phyloP scores from a whole-genome alignment of 2,888 invertebrate species.

The Dynastes tityus region DNA sequence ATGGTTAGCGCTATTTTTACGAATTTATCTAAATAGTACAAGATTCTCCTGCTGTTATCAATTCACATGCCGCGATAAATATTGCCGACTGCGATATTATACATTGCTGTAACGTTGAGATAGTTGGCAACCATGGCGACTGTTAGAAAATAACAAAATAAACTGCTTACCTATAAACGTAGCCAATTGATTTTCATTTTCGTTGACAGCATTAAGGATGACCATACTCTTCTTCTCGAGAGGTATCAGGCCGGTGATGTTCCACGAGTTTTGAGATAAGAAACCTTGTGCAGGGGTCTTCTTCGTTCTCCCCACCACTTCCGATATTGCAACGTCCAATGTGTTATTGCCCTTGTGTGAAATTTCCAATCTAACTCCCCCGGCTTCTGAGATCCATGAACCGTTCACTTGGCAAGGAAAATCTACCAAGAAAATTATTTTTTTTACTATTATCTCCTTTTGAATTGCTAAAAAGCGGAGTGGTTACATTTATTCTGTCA shows the following conservation, averaged over 20 bases:
- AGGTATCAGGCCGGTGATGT: constrained; percentile 60
- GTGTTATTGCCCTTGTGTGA: constrained; percentile 15
- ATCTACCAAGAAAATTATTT: constrained; percentile 19
- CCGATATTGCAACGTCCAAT: constrained; percentile 45
- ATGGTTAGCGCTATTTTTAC: too few species aligned
- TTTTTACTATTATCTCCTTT: too few species aligned
- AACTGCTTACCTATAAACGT: constrained; percentile 63
- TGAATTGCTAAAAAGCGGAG: too few species aligned
- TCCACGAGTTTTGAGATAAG: constrained; percentile 62
- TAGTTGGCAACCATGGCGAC: constrained; percentile 48
- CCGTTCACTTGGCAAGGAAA: constrained; percentile 61
- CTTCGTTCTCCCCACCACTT: constrained; percentile 51
- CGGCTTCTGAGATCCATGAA: constrained; percentile 62
- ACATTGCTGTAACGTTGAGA: constrained; percentile 25
- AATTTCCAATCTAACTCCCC: constrained; percentile 59
- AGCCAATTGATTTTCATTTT: constrained; percentile 60
- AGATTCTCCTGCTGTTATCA: too few species aligned
- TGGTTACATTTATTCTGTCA: background rate
- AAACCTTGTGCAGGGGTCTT: constrained; percentile 59
- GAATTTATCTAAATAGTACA: too few species aligned
- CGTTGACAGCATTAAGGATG: constrained; percentile 60
- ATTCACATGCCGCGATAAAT: too few species aligned
- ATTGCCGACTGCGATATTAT: background rate
- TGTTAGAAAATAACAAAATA: constrained; percentile 16
- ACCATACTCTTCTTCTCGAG: constrained; percentile 62